Percentiles rank a stretch among this genome's conserved stretches.
Evolutionary conservation across 1,140 invertebrate genomes (phyloP).

Genomic region (Colletes latitarsis): DNA sequence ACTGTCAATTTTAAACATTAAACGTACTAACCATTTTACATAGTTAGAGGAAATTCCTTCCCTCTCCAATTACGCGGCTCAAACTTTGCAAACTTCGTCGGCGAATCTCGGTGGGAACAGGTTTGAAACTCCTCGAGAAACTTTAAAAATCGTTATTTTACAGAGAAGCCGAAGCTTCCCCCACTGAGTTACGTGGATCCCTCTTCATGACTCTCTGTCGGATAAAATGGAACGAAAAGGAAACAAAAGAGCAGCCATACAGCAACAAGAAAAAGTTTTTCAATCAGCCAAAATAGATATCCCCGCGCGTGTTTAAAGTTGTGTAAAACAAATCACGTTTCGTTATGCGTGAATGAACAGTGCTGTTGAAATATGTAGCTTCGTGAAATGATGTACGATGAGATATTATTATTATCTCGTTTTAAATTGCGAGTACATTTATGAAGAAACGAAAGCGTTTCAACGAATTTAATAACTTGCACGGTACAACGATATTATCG

Average conservation of each 20-base stretch:
- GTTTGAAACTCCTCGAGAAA: constrained; percentile 76
- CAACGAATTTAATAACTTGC: too few relatives aligned
- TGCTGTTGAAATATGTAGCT: background rate
- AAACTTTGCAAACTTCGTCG: constrained; percentile 75
- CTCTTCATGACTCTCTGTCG: constrained; percentile 43
- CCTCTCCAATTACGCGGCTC: constrained; percentile 63
- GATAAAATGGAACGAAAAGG: constrained; percentile 44
- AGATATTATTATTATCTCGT: background rate
- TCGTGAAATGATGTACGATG: background rate
- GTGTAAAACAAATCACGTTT: constrained; percentile 2
- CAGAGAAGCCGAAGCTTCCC: constrained; percentile 47
- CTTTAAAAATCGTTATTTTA: constrained; percentile 79
- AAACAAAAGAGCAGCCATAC: constrained; percentile 36
- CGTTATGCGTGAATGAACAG: background rate
- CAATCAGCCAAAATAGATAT: constrained; percentile 42
- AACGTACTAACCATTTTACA: constrained; percentile 37
- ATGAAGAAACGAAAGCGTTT: too few relatives aligned
- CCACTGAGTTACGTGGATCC: constrained; percentile 46
- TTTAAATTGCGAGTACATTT: too few relatives aligned
- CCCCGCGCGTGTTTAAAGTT: constrained; percentile 5
- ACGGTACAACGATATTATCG: too few relatives aligned
- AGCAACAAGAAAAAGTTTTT: constrained; percentile 43
- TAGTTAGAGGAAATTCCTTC: constrained; percentile 54
- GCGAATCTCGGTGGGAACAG: constrained; percentile 59
- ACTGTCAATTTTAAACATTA: constrained; percentile 12